phyloP scores from a whole-genome alignment of 2,797 vertebrate species.

The Ispidina lecontei region DNA sequence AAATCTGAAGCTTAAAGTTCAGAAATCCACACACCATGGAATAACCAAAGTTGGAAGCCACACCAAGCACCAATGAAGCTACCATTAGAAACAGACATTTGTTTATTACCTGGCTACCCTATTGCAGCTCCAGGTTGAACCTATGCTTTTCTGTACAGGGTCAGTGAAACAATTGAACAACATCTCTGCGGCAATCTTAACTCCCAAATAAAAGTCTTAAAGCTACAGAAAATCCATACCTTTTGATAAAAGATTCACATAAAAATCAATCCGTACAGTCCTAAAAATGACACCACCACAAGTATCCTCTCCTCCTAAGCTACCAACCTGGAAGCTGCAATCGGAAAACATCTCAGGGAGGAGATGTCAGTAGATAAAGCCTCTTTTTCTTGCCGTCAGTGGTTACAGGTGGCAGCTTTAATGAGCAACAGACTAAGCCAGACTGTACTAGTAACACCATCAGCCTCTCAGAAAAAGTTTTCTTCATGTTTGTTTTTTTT shows the following conservation, averaged over 20 bases:
- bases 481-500: neutral
- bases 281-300: neutral
- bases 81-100: neutral
- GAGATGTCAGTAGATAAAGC: neutral
- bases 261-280: neutral
- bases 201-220: neutral
- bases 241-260: neutral
- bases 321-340: neutral
- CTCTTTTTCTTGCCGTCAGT: neutral
- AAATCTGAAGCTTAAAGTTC: neutral
- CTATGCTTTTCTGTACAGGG: neutral
- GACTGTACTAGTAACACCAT: neutral
- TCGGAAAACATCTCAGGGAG: neutral
- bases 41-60: neutral
- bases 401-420: neutral
- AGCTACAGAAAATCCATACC: neutral
- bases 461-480: neutral
- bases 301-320: neutral
- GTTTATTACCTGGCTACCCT: neutral
- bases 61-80: neutral
- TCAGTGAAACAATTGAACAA: neutral
- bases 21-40: neutral
- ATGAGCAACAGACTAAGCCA: neutral
- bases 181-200: neutral
- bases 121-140: neutral